Percentiles rank a stretch among this genome's conserved stretches.
Conservation (phyloP, 35 echinoderm and acorn worm species). For the Holothuria glaberrima region DNA sequence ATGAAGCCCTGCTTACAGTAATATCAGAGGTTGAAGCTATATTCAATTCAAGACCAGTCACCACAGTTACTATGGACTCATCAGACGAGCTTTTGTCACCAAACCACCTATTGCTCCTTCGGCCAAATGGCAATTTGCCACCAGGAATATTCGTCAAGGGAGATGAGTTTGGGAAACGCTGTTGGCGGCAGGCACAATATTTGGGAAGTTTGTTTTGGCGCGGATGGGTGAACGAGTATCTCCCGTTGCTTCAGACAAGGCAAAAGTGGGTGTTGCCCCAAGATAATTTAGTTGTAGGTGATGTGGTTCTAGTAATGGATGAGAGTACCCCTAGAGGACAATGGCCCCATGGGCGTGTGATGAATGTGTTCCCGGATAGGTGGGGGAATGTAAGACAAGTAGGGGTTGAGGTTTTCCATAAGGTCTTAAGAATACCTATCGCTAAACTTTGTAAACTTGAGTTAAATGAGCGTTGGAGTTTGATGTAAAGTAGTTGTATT, state of each 20-base stretch:
- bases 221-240: constrained; percentile 48
- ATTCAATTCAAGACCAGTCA: constrained; percentile 27
- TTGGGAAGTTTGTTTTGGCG: constrained; percentile 63
- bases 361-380: constrained; percentile 25
- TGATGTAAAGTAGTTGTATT: too few relatives aligned
- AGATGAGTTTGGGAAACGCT: neutral
- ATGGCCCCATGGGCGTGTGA: constrained; percentile 53
- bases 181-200: constrained; percentile 38
- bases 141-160: constrained; percentile 33
- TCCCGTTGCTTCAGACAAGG: neutral
- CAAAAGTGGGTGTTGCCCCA: constrained; percentile 33
- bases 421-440: constrained; percentile 10
- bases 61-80: neutral
- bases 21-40: constrained; percentile 32
- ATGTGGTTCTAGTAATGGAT: constrained; percentile 46
- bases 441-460: constrained; percentile 47
- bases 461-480: too few relatives aligned
- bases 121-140: neutral
- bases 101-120: constrained; percentile 41
- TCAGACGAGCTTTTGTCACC: constrained; percentile 6
- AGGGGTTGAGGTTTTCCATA: constrained; percentile 12
- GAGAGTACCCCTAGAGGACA: constrained; percentile 36
- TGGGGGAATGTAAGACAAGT: constrained; percentile 36
- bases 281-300: constrained; percentile 20
- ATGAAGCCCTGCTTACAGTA: constrained; percentile 14